These are phyloP conservation scores for Heliconius hortense DNA, from an alignment of 2,888 invertebrate genomes.

Conservation along the genomic window DNA sequence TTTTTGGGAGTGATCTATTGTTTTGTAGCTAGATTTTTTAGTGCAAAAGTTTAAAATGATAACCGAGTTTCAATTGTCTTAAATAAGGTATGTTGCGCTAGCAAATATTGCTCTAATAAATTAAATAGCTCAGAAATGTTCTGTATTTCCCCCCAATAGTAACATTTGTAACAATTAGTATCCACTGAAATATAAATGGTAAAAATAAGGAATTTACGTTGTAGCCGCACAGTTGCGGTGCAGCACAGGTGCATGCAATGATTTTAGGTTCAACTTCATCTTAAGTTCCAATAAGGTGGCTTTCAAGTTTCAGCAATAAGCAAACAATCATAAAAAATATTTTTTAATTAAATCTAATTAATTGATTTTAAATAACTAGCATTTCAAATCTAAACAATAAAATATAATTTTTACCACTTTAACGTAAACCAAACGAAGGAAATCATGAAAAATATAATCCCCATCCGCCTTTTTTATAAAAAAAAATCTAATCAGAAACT, in stretches of 20 bases:
- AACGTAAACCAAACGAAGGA: background rate
- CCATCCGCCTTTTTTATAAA: background rate
- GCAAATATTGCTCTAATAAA: background rate
- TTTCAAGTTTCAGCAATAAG: too few species aligned
- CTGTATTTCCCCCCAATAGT: background rate
- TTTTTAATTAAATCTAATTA: background rate
- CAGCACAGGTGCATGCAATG: too few species aligned
- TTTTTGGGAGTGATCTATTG: constrained; percentile 45
- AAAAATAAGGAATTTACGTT: background rate
- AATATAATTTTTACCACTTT: background rate
- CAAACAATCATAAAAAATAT: too few species aligned
- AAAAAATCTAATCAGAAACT: constrained; percentile 53
- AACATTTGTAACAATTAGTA: background rate
- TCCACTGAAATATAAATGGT: background rate
- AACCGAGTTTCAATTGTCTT: background rate
- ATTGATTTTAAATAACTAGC: background rate
- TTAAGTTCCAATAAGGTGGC: too few species aligned
- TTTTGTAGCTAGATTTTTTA: constrained; percentile 47
- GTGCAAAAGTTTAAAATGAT: constrained; percentile 15
- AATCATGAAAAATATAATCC: constrained; percentile 11
- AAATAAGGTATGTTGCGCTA: background rate
- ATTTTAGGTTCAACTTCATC: too few species aligned
- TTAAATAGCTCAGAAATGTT: background rate
- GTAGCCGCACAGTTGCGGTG: background rate
- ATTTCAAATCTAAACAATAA: background rate